Evolutionary conservation across 2,797 vertebrate species (phyloP).

Genomic region (Bovichtus variegatus): DNA sequence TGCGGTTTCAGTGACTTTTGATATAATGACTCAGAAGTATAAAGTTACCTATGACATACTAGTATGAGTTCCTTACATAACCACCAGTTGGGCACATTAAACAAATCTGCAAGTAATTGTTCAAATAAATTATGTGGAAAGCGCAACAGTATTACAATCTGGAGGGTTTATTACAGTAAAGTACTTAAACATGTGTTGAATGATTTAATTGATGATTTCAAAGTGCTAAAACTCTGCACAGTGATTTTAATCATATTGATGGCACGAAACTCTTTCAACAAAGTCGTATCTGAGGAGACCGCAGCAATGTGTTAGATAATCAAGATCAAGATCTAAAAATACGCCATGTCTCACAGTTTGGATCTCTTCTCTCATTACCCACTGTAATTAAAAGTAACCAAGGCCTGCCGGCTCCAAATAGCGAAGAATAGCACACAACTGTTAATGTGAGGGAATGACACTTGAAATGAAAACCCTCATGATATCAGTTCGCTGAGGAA

Average conservation of each 20-base stretch:
- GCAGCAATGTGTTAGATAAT: conserved; percentile 76
- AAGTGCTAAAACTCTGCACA: conserved; percentile 22
- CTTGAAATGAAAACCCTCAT: conserved; percentile 68
- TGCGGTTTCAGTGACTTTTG: conserved; percentile 27
- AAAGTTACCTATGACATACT: conserved; percentile 7
- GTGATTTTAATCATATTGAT: conserved; percentile 35
- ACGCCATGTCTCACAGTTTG: conserved; percentile 80
- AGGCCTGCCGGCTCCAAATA: conserved; percentile 73
- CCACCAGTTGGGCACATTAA: background rate
- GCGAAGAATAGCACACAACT: conserved; percentile 76
- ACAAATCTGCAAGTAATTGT: conserved; percentile 2
- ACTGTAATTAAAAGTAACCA: conserved; percentile 86
- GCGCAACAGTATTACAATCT: background rate
- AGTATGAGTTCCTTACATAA: conserved; percentile 1
- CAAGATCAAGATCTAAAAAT: conserved; percentile 84
- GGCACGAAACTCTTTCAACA: conserved; percentile 42
- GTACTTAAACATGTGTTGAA: conserved; percentile 16
- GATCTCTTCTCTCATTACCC: conserved; percentile 84
- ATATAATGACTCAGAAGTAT: conserved; percentile 16
- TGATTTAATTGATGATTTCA: conserved; percentile 13
- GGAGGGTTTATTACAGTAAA: background rate
- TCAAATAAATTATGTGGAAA: background rate
- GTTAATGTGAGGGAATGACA: conserved; percentile 74
- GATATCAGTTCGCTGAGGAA: conserved; percentile 46
- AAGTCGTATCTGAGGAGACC: conserved; percentile 68